Conservation (phyloP, 2,113 vertebrate genomes). For the Galemys pyrenaicus region DNA sequence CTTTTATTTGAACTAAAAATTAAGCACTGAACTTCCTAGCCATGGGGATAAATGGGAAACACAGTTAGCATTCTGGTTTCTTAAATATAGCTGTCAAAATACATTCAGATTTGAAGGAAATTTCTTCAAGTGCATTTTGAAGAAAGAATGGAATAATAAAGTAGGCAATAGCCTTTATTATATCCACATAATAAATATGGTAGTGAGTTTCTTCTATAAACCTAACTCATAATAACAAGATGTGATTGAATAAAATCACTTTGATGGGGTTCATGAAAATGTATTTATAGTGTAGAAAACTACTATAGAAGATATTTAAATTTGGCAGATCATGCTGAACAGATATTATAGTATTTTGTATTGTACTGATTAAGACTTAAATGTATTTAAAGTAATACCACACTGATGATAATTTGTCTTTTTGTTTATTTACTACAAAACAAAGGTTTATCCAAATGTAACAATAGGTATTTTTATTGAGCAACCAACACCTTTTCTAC, state of each 20-base stretch:
- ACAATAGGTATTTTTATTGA: slow-evolving; percentile 96
- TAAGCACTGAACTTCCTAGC: background rate
- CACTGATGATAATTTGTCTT: slow-evolving; percentile 20
- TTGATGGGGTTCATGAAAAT: background rate
- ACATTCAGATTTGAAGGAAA: background rate
- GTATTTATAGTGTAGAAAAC: background rate
- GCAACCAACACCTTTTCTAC: slow-evolving; percentile 96
- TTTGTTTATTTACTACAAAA: slow-evolving; percentile 49
- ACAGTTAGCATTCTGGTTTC: background rate
- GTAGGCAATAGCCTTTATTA: background rate
- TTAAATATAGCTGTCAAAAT: background rate
- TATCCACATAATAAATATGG: background rate
- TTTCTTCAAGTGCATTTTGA: background rate
- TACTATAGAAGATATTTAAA: background rate
- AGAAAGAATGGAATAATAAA: background rate
- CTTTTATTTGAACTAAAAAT: background rate
- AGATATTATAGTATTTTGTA: background rate
- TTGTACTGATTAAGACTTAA: background rate
- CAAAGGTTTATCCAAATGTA: slow-evolving; percentile 92
- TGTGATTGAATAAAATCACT: background rate
- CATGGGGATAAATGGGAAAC: background rate
- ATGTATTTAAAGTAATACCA: background rate
- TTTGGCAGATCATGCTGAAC: background rate
- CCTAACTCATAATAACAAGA: background rate
- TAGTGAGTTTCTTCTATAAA: background rate